These are phyloP conservation scores for Pocillopora damicornis DNA, from an alignment of 64 coral and sea anemone genomes.

Conservation along the genomic window DNA sequence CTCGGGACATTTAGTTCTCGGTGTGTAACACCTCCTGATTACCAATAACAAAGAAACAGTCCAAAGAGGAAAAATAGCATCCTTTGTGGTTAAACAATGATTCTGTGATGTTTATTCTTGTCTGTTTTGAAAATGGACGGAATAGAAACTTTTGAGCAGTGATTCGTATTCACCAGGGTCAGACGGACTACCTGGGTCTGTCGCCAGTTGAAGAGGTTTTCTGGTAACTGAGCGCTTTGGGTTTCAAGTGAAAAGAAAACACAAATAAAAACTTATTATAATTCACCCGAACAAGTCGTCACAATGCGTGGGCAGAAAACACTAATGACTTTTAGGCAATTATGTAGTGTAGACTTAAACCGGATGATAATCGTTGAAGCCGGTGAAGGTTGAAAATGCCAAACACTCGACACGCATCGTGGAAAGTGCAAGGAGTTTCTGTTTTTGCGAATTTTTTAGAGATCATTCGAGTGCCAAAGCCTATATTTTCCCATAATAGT, in stretches of 20 bases:
- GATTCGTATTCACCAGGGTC: slow-evolving; percentile 14
- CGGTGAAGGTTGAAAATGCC: neutral
- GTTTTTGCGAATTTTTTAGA: neutral
- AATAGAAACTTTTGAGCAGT: neutral
- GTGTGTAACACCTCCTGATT: neutral
- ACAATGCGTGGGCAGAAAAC: neutral
- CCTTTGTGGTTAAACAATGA: slow-evolving; percentile 12
- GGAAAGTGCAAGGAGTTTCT: neutral
- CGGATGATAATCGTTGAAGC: neutral
- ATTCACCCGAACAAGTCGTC: neutral
- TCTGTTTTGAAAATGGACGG: neutral
- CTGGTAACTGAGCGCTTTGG: neutral
- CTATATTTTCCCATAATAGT: too few species aligned
- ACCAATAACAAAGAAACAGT: neutral
- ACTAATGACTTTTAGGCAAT: neutral
- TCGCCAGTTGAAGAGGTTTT: neutral
- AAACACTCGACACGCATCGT: neutral
- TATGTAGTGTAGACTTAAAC: neutral
- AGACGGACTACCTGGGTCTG: neutral
- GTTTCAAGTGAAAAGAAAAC: neutral
- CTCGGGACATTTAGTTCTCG: neutral
- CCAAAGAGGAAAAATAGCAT: slow-evolving; percentile 1
- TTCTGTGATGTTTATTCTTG: slow-evolving; percentile 18
- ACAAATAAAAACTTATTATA: neutral
- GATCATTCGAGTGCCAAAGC: too few species aligned